phyloP scores from a whole-genome alignment of 2,888 invertebrate genomes.

The Strigamia transsilvanica region DNA sequence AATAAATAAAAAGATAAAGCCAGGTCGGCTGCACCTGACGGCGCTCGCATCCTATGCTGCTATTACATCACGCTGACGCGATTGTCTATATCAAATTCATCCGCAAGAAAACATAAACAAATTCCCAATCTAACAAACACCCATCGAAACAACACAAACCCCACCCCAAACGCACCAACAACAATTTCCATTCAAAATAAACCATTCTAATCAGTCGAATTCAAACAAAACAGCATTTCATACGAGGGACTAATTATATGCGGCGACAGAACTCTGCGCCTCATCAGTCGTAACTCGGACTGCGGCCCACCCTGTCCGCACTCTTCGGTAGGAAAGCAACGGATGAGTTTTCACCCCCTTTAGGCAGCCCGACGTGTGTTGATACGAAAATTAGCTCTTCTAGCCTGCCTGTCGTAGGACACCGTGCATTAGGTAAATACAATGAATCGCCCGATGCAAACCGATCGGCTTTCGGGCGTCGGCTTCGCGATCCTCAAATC shows the following conservation, averaged over 20 bases:
- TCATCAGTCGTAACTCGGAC: constrained; percentile 31
- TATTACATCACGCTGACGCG: constrained; percentile 31
- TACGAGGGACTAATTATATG: constrained; percentile 4
- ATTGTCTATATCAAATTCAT: constrained; percentile 27
- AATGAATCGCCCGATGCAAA: neutral
- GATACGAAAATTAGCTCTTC: constrained; percentile 41
- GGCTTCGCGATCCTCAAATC: constrained; percentile 9
- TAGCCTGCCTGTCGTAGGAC: constrained; percentile 32
- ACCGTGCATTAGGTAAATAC: constrained; percentile 43
- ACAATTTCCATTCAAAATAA: neutral
- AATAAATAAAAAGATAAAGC: neutral
- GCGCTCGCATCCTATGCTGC: constrained; percentile 40
- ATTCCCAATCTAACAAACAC: neutral
- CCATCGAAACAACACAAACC: neutral
- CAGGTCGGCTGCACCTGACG: constrained; percentile 43
- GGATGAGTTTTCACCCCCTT: constrained; percentile 40
- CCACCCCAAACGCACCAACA: neutral
- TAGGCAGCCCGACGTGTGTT: constrained; percentile 37
- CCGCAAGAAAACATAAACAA: neutral
- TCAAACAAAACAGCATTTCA: neutral
- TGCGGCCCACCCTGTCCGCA: constrained; percentile 47
- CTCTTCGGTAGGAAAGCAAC: constrained; percentile 46
- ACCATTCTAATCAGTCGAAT: neutral
- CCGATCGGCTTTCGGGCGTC: constrained; percentile 35
- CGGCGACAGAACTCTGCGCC: constrained; percentile 43